These are phyloP conservation scores for Hippopotamus amphibius DNA, from an alignment of 2,113 vertebrate species.

Conservation along the genomic window DNA sequence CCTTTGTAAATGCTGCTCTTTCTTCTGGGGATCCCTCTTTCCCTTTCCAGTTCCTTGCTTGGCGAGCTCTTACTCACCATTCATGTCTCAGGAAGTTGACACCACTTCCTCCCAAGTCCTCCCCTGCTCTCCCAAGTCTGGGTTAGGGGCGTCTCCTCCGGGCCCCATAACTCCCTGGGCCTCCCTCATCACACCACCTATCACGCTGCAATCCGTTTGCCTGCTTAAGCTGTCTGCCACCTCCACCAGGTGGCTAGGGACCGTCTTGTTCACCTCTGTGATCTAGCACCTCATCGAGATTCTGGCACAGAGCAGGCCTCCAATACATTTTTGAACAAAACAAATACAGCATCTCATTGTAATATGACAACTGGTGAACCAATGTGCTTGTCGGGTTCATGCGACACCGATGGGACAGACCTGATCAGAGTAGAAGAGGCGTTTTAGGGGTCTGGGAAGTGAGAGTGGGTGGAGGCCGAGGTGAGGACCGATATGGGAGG, in stretches of 20 bases:
- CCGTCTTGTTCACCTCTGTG: background rate
- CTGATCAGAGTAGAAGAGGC: background rate
- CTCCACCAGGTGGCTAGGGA: background rate
- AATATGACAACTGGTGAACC: background rate
- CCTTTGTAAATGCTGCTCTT: background rate
- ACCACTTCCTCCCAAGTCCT: too few species aligned
- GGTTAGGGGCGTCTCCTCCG: too few species aligned
- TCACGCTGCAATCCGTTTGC: background rate
- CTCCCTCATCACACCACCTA: background rate
- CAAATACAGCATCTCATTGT: background rate
- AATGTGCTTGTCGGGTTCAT: background rate
- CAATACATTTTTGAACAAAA: constrained; percentile 9
- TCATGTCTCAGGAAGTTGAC: too few species aligned
- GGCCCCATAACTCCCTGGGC: background rate
- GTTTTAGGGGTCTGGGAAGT: background rate
- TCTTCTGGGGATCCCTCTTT: background rate
- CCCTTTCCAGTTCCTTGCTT: background rate
- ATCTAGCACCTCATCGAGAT: constrained; percentile 16
- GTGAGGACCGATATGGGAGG: background rate
- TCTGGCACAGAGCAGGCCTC: background rate
- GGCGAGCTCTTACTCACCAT: background rate
- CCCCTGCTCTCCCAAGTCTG: too few species aligned
- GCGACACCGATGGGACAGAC: background rate
- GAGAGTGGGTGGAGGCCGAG: background rate
- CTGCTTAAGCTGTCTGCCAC: background rate